Base-by-base conservation (phyloP, 2,113 vertebrate genomes). In the Callocephalon fimbriatum region DNA sequence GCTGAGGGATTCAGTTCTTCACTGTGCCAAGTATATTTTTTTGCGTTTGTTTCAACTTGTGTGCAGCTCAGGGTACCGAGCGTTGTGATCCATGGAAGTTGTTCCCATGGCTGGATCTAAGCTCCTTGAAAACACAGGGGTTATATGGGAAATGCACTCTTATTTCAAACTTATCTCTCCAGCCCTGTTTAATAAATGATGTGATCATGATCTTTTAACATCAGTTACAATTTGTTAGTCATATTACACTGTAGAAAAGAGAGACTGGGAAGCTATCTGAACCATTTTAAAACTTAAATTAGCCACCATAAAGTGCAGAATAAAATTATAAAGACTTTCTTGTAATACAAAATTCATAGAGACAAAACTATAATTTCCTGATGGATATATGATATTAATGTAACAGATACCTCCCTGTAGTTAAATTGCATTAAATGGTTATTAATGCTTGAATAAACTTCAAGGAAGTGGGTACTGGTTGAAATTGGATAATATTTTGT, bases 371-470 rank as follows among this genome's bases (percentile, higher is more conserved):
- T 98, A 98, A 99, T 98, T 98, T 99, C 98, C 98, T 98, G 98
- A 98, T 97, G 98, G 98, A 98, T 98, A 98, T 98, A 98, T 98
- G 98, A 98, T 98, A 98, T 98, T 98, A 98, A 98, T 98, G 98
- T 98, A 98, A 98, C 97, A 97, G 98, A 98, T 98, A 98, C 98
- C 98, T 98, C 97, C 96, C 96, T 98, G 97, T 98, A 98, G 98
- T 98, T 98, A 98, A 98, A 99, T 98, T 98, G 97, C 98, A 98
- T 98, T 98, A 98, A 99, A 99, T 98, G 98, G 98, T 98, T 98
- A 98, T 98, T 98, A 98, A 98, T 98, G 98, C 98, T 98, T 98
- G 98, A 98, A 98, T 98, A 99, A 98, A 98, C 98, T 98, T 99
- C 98, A 99, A 98, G 98, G 98, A 98, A 98, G 98, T 98, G 98